Percentiles rank a stretch among this genome's conserved stretches.
phyloP scores from a whole-genome alignment of 2,797 vertebrate genomes.

The Iguana delicatissima region DNA sequence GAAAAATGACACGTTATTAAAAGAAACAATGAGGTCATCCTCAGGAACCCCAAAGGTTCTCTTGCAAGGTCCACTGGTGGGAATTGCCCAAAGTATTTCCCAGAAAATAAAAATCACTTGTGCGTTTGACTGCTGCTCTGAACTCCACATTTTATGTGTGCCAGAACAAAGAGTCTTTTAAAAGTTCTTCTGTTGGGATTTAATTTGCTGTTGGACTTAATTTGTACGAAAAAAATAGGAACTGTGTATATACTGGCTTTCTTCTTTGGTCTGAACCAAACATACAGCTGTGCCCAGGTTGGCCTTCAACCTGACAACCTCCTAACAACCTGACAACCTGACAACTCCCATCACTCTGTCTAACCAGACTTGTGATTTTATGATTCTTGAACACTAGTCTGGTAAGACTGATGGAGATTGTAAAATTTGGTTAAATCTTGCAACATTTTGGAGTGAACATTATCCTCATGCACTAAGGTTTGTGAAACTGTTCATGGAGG shows the following conservation, averaged over 20 bases:
- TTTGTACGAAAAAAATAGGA: background rate
- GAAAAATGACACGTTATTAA: background rate
- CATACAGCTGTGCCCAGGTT: background rate
- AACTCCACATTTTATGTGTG: background rate
- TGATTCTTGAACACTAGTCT: background rate
- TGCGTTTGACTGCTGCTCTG: background rate
- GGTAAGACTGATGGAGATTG: background rate
- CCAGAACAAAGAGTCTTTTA: background rate
- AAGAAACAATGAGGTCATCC: background rate
- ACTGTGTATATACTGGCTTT: too few relatives aligned
- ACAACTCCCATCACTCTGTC: background rate
- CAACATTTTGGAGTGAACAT: background rate
- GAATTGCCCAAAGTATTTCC: background rate
- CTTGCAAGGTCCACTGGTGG: background rate
- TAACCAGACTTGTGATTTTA: background rate
- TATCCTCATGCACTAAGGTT: background rate
- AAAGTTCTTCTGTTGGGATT: background rate
- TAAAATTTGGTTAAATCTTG: background rate
- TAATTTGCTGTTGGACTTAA: background rate
- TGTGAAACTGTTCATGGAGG: background rate
- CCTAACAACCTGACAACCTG: background rate
- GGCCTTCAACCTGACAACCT: background rate
- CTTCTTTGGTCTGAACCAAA: too few relatives aligned
- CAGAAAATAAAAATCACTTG: background rate
- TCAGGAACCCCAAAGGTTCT: background rate